Percentiles rank a stretch among this genome's conserved stretches.
Evolutionary conservation across 1,140 invertebrate genomes (phyloP).

Genomic region (Sarcophaga bullata): DNA sequence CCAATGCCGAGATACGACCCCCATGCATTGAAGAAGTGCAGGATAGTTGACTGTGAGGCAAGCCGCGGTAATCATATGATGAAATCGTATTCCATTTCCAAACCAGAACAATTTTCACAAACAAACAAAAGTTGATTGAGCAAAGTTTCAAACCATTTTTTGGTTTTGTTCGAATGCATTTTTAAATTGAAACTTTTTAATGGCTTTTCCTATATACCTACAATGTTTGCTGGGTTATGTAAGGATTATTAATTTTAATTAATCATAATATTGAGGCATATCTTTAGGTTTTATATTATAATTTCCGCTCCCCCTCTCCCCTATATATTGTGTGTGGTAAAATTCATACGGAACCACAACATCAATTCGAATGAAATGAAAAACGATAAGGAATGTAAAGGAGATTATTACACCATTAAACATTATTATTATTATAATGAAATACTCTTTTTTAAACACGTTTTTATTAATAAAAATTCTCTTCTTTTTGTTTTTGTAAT

Average conservation of each 20-base stretch:
- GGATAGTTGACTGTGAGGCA: no score
- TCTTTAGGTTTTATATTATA: not conserved
- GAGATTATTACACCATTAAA: conserved; percentile 8
- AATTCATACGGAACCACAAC: not conserved
- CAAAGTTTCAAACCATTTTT: no score
- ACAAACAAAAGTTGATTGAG: no score
- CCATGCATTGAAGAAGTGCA: no score
- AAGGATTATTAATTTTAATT: not conserved
- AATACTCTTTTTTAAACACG: not conserved
- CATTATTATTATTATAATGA: not conserved
- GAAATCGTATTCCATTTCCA: no score
- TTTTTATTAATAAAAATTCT: not conserved
- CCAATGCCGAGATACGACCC: no score
- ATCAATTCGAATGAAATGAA: no score
- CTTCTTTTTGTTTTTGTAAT: not conserved
- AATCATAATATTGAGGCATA: not conserved
- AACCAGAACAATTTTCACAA: no score
- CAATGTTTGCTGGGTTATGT: not conserved
- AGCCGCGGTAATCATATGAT: no score
- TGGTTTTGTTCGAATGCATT: no score
- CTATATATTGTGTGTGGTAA: not conserved
- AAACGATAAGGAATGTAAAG: not conserved
- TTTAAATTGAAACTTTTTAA: no score
- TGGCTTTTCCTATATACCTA: no score
- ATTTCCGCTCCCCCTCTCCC: not conserved